Percentiles rank a stretch among this genome's conserved stretches.
These are phyloP conservation scores for Rhabdornis inornatus DNA, from an alignment of 2,113 vertebrate species.

Conservation along the genomic window DNA sequence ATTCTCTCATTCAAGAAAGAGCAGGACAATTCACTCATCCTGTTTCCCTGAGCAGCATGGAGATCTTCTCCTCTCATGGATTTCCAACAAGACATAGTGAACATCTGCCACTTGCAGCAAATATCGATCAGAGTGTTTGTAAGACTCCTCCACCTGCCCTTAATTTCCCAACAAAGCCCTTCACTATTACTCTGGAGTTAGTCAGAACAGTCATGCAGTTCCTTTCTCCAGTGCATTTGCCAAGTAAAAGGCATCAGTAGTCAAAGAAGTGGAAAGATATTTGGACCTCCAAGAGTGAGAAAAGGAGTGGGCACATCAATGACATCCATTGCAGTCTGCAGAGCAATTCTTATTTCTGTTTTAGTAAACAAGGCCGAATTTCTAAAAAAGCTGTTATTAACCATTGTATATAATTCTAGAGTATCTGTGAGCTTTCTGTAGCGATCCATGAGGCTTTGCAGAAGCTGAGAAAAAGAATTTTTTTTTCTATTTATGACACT, in stretches of 20 bases:
- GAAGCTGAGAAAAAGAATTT: neutral
- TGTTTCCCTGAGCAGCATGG: neutral
- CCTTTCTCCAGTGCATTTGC: neutral
- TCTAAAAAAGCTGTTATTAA: neutral
- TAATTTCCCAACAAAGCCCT: slow-evolving; percentile 8
- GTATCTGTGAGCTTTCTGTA: neutral
- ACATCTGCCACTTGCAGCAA: neutral
- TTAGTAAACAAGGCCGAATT: neutral
- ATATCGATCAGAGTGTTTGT: neutral
- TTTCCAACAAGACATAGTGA: neutral
- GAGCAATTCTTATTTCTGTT: neutral
- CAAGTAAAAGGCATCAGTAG: neutral
- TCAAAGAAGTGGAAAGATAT: neutral
- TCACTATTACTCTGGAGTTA: slow-evolving; percentile 8
- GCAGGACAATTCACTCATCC: neutral
- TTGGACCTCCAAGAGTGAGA: neutral
- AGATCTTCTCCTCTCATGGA: neutral
- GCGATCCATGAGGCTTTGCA: neutral
- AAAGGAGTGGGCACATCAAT: neutral
- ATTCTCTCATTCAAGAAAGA: neutral
- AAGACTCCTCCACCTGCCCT: neutral
- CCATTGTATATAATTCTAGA: neutral
- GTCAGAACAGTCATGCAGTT: neutral
- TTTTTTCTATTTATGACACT: neutral
- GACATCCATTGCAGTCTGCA: neutral